A percentile compares a stretch with the other conserved stretches of the same genome.
These are phyloP conservation scores for Drosophila ochracea DNA, from an alignment of 2,888 invertebrate species.

Conservation along the genomic window DNA sequence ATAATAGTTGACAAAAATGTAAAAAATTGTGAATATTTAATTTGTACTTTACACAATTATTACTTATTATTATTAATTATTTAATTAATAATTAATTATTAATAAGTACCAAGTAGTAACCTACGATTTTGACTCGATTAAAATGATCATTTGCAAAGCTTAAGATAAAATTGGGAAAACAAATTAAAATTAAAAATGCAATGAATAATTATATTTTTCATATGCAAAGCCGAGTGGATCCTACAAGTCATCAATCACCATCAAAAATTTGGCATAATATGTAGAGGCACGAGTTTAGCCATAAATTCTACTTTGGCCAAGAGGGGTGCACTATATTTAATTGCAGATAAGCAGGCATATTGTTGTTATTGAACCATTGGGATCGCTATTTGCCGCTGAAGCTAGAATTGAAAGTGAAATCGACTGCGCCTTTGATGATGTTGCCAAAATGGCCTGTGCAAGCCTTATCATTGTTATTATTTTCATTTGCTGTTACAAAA, in stretches of 20 bases:
- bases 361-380: constrained; percentile 7
- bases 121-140: neutral
- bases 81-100: too few relatives aligned
- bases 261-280: neutral
- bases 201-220: neutral
- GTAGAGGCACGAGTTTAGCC: neutral
- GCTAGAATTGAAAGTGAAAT: neutral
- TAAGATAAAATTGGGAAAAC: neutral
- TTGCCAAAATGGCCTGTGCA: constrained; percentile 27
- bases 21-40: neutral
- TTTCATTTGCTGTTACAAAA: constrained; percentile 15
- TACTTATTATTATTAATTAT: neutral
- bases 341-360: neutral
- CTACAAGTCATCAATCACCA: neutral
- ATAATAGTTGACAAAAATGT: neutral
- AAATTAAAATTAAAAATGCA: neutral
- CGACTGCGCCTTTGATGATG: constrained; percentile 2
- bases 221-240: neutral
- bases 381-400: neutral
- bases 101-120: neutral
- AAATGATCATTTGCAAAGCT: neutral
- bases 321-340: neutral
- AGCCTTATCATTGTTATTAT: constrained; percentile 32
- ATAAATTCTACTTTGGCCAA: neutral
- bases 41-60: neutral